Base-by-base conservation (phyloP, 2,888 invertebrate genomes). In the Phyto melanocephala region DNA sequence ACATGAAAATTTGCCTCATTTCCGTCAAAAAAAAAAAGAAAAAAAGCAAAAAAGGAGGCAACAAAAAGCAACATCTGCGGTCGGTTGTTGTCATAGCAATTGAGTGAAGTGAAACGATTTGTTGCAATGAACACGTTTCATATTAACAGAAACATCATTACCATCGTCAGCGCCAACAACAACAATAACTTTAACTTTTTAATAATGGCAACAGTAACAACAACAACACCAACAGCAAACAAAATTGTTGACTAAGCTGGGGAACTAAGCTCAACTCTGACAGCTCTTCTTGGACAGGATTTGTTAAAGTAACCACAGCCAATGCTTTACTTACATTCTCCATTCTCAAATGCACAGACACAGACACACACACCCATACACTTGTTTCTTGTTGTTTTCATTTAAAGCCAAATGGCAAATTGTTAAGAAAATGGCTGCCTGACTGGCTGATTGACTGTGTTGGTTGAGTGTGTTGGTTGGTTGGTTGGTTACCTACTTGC, bases 121-220 rank as follows among this genome's bases (percentile, higher is more conserved):
- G 81, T 62, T 78, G 60, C 83, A 60, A 40, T 72, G 67, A 60
- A 72, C 88, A 88, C 88, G 88, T 88, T 89, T 88, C 89, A 74
- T 88, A 88, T 88, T 88, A 89, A 87, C 86, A 86, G 88, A 88
- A 88, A 85, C 86, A 85, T 82, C 83, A 85, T 80, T 71, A 78
- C 67, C 63, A 72, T 75, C 52, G 84, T 82, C 70, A 47, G 24
- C 67, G 68, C 67, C 50, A 33, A 40, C 75, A 67, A 65, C 62
- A 67, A 50, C 62, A 60, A 68, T 33, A 54, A 60, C 62, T 62
- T 33, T 13, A 70, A 52, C 33, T 42, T 68, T 76, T 77, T 75
- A 71, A 76, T 79, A 81, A 74, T 58, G 47, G 52, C 77, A 68
- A 15, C 67, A 75, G 5, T 45, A 60, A 17, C 71, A 72, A 17